phyloP scores from a whole-genome alignment of 2,888 invertebrate genomes.

The Bellardia pandia region DNA sequence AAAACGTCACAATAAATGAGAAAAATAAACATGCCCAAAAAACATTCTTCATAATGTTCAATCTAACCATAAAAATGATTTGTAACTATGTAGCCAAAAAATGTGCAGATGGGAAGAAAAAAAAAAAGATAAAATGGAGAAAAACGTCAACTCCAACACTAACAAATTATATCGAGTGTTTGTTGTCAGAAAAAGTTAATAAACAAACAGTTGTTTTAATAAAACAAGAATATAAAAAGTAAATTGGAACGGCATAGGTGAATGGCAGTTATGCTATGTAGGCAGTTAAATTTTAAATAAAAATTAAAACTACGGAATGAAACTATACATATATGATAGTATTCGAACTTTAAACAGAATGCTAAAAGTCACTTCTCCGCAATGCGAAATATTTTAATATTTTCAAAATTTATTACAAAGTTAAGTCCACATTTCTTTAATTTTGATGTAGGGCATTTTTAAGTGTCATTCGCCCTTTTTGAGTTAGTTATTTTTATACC shows the following conservation, averaged over 20 bases:
- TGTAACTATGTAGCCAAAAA: constrained; percentile 49
- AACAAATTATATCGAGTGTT: constrained; percentile 53
- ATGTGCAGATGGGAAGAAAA: constrained; percentile 2
- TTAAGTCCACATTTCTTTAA: too few relatives aligned
- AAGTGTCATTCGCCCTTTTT: too few relatives aligned
- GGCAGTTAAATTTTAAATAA: too few relatives aligned
- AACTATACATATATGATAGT: too few relatives aligned
- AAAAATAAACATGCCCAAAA: constrained; percentile 48
- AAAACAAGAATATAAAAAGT: constrained; percentile 39
- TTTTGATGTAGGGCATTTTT: too few relatives aligned
- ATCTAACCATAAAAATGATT: constrained; percentile 58
- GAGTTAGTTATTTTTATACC: too few relatives aligned
- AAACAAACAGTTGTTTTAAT: constrained; percentile 59
- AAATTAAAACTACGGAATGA: too few relatives aligned
- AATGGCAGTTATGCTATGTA: background rate
- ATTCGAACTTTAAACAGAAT: too few relatives aligned
- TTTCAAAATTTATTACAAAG: too few relatives aligned
- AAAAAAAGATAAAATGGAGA: constrained; percentile 6
- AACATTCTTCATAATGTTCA: constrained; percentile 49
- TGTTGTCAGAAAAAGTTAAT: constrained; percentile 43
- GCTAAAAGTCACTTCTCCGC: too few relatives aligned
- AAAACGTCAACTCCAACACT: constrained; percentile 40
- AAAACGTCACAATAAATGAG: constrained; percentile 8
- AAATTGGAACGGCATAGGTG: background rate
- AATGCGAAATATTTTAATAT: too few relatives aligned